These are phyloP conservation scores for Petroica traversi DNA, from an alignment of 2,113 vertebrate genomes.

Conservation along the genomic window DNA sequence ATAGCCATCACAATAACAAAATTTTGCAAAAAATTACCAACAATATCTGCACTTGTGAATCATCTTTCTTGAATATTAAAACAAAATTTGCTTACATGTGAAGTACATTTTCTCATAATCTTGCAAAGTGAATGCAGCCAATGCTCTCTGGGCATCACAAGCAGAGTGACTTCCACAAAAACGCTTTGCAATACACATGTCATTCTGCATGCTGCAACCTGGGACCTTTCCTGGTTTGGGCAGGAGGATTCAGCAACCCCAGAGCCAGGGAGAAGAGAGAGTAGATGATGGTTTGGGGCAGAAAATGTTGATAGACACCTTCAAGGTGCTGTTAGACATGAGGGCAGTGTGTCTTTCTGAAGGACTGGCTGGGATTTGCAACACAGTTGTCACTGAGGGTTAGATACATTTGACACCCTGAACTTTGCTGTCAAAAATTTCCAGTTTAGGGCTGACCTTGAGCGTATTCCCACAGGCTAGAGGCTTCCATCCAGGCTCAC, in stretches of 20 bases:
- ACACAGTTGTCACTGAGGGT: background rate
- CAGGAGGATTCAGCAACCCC: background rate
- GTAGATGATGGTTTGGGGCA: background rate
- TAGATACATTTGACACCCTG: background rate
- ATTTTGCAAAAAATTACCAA: background rate
- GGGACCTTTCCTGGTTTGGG: background rate
- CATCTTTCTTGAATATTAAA: background rate
- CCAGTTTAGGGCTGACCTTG: background rate
- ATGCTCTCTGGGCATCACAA: background rate
- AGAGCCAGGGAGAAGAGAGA: background rate
- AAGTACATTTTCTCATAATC: background rate
- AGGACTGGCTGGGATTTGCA: background rate
- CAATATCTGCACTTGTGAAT: background rate
- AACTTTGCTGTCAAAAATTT: background rate
- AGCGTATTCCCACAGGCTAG: background rate
- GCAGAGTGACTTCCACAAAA: background rate
- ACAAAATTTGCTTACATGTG: background rate
- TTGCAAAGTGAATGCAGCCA: background rate
- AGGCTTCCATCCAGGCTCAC: background rate
- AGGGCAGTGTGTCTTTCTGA: background rate
- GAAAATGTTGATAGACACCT: background rate
- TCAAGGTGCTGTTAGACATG: background rate
- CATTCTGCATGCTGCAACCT: background rate
- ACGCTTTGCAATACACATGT: background rate
- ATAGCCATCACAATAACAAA: background rate